phyloP scores from a whole-genome alignment of 2,113 vertebrate genomes.

The Zosterops hypoxanthus region DNA sequence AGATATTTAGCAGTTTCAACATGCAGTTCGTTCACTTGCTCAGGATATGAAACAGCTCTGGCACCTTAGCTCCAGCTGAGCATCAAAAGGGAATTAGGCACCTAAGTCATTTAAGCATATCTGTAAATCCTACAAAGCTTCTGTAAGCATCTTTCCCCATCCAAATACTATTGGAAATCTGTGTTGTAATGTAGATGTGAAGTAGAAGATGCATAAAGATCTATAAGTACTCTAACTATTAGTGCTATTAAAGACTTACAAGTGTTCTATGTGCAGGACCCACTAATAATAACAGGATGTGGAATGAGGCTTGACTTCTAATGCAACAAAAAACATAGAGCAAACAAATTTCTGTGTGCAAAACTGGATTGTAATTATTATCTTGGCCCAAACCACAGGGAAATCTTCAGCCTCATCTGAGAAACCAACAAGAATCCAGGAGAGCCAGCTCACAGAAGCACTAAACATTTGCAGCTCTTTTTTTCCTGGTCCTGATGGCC shows the following conservation, averaged over 20 bases:
- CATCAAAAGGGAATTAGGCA: not conserved
- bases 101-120: conserved; percentile 10
- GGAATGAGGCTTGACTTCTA: not conserved
- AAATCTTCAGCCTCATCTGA: not conserved
- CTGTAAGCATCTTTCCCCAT: not conserved
- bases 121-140: conserved; percentile 40
- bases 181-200: not conserved
- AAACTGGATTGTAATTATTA: not conserved
- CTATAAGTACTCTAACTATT: not conserved
- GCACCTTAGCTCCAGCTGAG: not conserved
- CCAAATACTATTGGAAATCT: not conserved
- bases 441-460: not conserved
- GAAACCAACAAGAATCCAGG: not conserved
- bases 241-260: not conserved
- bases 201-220: not conserved
- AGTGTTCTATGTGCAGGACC: not conserved
- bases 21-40: not conserved
- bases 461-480: not conserved
- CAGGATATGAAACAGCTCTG: not conserved
- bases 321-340: not conserved
- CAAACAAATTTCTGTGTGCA: not conserved
- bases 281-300: not conserved
- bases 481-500: not conserved
- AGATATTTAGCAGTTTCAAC: not conserved
- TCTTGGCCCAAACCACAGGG: not conserved